Evolutionary conservation across 2,113 vertebrate species (phyloP), one percentile per base, ranked within the genome.

Genomic region (Xiphorhynchus elegans): DNA sequence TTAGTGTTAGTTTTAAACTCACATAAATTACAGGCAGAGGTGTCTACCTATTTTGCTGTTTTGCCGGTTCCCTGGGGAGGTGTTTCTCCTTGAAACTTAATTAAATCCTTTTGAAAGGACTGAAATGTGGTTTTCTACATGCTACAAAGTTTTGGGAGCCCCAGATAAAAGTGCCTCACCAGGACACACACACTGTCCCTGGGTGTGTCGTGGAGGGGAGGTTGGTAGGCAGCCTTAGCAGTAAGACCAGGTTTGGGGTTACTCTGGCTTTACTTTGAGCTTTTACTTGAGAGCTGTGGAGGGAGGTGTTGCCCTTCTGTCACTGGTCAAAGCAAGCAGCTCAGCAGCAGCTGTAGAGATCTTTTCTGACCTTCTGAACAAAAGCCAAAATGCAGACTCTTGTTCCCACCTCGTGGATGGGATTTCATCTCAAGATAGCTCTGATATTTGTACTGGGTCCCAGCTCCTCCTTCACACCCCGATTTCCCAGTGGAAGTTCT

Each of bases 21-120:
- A 73, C 28, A 64, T 93, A 87, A 94, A 94, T 95, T 97, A 95
- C 63, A 90, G 47, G 60, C 46, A 72, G 87, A 83, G 64, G 75
- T 60, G 78, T 78, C 81, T 95, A 79, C 83, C 72, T 96, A 16
- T 77, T 91, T 73, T 80, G 62, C 67, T 79, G 80, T 66, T 91
- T 74, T 52, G 1, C 39, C 75, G 9, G 24, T 50, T 95, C 70
- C 80, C 1, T 0, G 1, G 52, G 13, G 78, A 89, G 72, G 28
- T n/a, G 92, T 93, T 89, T 62, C 77, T 89, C 74, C 66, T 73
- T 84, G 73, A 75, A 50, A 70, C 90, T 91, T 92, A 96, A 86
- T 95, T 96, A 91, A 86, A 35, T 15, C 31, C 7, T 7, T 89
- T 67, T 70, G 58, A 59, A 69, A 49, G n/a, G 56, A 33, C 35